Evolutionary conservation across 2,888 invertebrate species (phyloP).

Genomic region (Cataglyphis cursor): DNA sequence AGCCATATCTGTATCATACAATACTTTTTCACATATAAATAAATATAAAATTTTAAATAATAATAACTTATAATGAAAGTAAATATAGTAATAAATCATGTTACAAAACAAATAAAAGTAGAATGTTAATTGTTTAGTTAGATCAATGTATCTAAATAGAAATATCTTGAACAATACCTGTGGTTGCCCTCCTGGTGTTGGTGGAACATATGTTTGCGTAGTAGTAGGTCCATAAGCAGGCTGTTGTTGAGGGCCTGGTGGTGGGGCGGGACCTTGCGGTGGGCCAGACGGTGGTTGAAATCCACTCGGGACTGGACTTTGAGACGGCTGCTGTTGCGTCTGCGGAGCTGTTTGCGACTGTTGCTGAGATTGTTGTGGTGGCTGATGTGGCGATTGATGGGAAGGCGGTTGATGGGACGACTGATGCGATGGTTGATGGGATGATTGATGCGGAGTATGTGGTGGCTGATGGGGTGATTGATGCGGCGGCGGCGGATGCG

Average conservation of each 20-base stretch:
- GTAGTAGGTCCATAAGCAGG: constrained; percentile 86
- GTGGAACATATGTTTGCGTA: constrained; percentile 85
- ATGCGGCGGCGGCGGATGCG: constrained; percentile 85
- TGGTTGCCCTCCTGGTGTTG: constrained; percentile 88
- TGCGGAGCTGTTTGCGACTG: constrained; percentile 81
- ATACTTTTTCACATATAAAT: background rate
- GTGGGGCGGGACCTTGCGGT: constrained; percentile 85
- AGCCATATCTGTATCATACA: background rate
- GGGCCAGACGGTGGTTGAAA: constrained; percentile 87
- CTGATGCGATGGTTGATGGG: constrained; percentile 83
- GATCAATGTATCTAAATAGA: background rate
- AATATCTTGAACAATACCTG: constrained; percentile 68
- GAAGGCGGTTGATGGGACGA: constrained; percentile 83
- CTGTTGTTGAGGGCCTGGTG: constrained; percentile 85
- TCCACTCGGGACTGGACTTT: constrained; percentile 88
- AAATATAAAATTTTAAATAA: background rate
- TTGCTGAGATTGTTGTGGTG: constrained; percentile 86
- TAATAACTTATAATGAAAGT: background rate
- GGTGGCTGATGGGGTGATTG: constrained; percentile 82
- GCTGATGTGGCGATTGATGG: constrained; percentile 87
- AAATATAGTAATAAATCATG: background rate
- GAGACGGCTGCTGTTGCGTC: constrained; percentile 85
- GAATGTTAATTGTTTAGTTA: background rate
- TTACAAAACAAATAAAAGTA: background rate
- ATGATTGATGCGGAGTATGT: constrained; percentile 82